These are phyloP conservation scores for Spheniscus mendiculus DNA, from an alignment of 2,113 vertebrate species.

Conservation along the genomic window DNA sequence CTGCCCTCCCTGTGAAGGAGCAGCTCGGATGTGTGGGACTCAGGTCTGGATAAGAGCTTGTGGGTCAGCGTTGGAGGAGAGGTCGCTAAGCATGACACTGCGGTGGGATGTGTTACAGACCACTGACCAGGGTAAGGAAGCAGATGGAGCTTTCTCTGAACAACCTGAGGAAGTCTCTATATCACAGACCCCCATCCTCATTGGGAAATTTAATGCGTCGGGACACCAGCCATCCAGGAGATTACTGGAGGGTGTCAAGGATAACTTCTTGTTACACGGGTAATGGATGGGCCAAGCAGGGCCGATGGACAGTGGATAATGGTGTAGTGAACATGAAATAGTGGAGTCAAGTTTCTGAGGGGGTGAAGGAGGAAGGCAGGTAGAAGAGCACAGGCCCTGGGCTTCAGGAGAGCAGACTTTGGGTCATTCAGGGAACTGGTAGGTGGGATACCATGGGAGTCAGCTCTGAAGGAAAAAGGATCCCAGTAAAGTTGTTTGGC, in stretches of 20 bases:
- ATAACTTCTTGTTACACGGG: background rate
- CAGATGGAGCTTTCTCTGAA: background rate
- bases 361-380: fast-evolving
- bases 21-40: background rate
- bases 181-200: background rate
- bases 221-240: background rate
- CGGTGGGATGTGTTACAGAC: background rate
- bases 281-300: background rate
- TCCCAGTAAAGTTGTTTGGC: background rate
- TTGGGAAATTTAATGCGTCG: fast-evolving
- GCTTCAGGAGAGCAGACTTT: background rate
- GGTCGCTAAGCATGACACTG: background rate
- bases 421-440: background rate
- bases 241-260: background rate
- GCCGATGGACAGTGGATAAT: background rate
- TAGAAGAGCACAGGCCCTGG: background rate
- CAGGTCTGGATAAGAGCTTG: fast-evolving
- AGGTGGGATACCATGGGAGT: background rate
- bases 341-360: background rate
- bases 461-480: background rate
- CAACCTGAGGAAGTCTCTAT: background rate
- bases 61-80: background rate
- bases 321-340: background rate
- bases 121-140: background rate
- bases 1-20: background rate